These are phyloP conservation scores for Mastacembelus armatus DNA, from an alignment of 2,797 vertebrate genomes.

Conservation along the genomic window DNA sequence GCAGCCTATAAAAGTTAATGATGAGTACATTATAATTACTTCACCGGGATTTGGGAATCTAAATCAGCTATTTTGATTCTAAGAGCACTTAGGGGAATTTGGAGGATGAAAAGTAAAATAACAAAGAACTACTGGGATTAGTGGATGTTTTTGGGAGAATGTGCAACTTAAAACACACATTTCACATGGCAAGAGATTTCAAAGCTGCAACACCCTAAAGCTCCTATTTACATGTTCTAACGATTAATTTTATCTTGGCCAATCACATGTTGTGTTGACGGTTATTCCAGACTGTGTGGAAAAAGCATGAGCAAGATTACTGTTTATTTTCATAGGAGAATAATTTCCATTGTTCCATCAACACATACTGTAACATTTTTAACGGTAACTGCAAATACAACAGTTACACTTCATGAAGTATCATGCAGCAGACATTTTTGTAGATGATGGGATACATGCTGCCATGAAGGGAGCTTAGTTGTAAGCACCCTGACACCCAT, in stretches of 20 bases:
- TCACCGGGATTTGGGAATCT: slow-evolving; percentile 47
- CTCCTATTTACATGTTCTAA: slow-evolving; percentile 62
- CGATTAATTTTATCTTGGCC: slow-evolving; percentile 70
- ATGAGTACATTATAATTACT: slow-evolving; percentile 59
- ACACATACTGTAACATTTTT: slow-evolving; percentile 13
- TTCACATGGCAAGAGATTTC: slow-evolving; percentile 45
- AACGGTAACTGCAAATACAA: slow-evolving; percentile 23
- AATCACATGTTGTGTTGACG: slow-evolving; percentile 72
- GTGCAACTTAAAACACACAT: slow-evolving; percentile 33
- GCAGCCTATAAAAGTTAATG: slow-evolving; percentile 59
- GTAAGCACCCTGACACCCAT: slow-evolving; percentile 84
- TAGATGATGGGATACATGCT: slow-evolving; percentile 64
- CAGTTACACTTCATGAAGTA: slow-evolving; percentile 51
- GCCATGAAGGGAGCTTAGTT: slow-evolving; percentile 78
- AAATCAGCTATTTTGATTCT: slow-evolving; percentile 50
- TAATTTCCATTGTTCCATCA: slow-evolving; percentile 23
- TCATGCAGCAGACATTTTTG: slow-evolving; percentile 56
- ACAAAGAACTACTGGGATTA: slow-evolving; percentile 35
- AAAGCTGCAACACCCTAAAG: slow-evolving; percentile 51
- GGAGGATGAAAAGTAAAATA: slow-evolving; percentile 24
- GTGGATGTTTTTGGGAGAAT: slow-evolving; percentile 20
- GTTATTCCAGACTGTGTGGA: slow-evolving; percentile 33
- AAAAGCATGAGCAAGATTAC: slow-evolving; percentile 32
- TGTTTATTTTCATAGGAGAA: slow-evolving; percentile 22
- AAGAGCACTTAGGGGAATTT: slow-evolving; percentile 33